phyloP scores from a whole-genome alignment of 2,797 vertebrate species.

The Acanthis flammea region DNA sequence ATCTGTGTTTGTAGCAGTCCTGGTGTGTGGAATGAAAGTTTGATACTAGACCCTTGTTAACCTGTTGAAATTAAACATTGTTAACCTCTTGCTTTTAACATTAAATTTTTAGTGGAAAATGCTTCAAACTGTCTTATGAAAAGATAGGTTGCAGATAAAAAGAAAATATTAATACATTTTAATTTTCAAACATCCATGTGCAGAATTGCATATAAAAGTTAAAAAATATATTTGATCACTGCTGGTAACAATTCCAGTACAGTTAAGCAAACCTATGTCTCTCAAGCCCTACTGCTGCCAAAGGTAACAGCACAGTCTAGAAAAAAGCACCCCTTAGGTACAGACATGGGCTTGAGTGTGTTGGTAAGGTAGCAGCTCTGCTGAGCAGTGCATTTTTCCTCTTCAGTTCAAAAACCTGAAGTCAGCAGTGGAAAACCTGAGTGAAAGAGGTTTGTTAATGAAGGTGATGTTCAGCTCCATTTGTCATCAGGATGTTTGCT shows the following conservation, averaged over 20 bases:
- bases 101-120: background rate
- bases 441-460: background rate
- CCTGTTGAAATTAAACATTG: background rate
- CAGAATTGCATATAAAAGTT: background rate
- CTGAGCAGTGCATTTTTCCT: background rate
- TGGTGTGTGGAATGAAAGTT: background rate
- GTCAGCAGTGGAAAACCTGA: background rate
- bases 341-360: background rate
- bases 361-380: background rate
- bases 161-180: background rate
- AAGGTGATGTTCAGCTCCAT: rapidly evolving
- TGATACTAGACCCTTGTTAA: background rate
- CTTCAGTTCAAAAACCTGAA: background rate
- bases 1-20: background rate
- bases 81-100: background rate
- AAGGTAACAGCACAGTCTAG: background rate
- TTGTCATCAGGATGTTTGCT: rapidly evolving
- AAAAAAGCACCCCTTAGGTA: background rate
- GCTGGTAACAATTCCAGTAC: background rate
- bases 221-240: background rate
- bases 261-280: rapidly evolving
- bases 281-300: background rate
- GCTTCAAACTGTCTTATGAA: background rate
- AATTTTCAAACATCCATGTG: background rate
- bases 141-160: background rate